Evolutionary conservation across 2,888 invertebrate genomes (phyloP), one percentile per base, ranked within the genome.

Genomic region (Pemphredon lugubris): DNA sequence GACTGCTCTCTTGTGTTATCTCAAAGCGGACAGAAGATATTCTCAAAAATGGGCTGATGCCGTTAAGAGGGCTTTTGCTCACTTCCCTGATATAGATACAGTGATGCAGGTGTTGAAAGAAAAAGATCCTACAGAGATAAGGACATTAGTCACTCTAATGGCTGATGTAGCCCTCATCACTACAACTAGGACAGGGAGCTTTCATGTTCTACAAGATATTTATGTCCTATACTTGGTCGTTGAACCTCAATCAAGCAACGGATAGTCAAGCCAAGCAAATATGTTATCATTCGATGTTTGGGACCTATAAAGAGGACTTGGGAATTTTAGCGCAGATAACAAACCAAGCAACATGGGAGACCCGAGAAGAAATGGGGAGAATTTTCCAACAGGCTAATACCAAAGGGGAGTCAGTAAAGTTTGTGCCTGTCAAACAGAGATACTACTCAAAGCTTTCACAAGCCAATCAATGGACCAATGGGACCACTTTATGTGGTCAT

Each of bases 271-370:
- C 54, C 2, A 54, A 42, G n/a, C 30, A 54, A 30, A 18, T 54
- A 2, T 14, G 16, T 0, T 54, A 42, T 2, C 54, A 54, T n/a
- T 9, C 5, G 9, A 54, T 54, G 54, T 42, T 54, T n/a, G 54
- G 54, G 2, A 54, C 54, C 2, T 54, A 18, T 6, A 54, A 54
- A 16, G 26, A 40, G 2, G 30, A 42, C 30, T 13, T 51, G 4
- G 37, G 21, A n/a, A n/a, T 51, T 7, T 9, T 51, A 0, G 2
- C 13, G 0, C 21, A 37, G 3, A 51, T 51, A 0, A 51, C 51
- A 1, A 51, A 37, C 2, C 51, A 39, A 1, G 37, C 2, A 0
- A 54, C 5, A 6, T 54, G 54, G 54, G 7, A 30, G 5, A 54
- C 54, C 0, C 5, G 54, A 1, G 54, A 54, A 42, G 6, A 54